Conservation (phyloP, 2,797 vertebrate species). For the Pseudochaenichthys georgianus region DNA sequence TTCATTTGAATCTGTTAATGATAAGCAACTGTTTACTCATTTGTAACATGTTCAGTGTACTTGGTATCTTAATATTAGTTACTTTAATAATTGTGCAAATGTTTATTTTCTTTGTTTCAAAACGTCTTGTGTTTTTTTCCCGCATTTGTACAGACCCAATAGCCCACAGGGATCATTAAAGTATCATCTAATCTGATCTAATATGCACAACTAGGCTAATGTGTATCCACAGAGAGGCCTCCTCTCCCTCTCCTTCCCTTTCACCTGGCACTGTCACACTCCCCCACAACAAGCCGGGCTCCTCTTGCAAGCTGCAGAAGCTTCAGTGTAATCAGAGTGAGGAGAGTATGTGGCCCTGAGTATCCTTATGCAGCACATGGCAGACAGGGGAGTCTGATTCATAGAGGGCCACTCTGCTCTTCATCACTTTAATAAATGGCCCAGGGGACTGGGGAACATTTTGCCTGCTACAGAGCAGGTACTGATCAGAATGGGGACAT, state of each 20-base stretch:
- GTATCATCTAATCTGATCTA: slow-evolving; percentile 44
- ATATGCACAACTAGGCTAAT: slow-evolving; percentile 40
- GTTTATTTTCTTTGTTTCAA: slow-evolving; percentile 22
- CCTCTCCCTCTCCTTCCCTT: slow-evolving; percentile 17
- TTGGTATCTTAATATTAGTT: background rate
- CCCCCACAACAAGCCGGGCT: slow-evolving; percentile 35
- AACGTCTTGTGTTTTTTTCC: background rate
- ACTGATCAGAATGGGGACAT: slow-evolving; percentile 76
- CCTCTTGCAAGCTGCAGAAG: slow-evolving; percentile 44
- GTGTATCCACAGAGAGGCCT: slow-evolving; percentile 31
- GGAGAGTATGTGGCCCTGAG: slow-evolving; percentile 62
- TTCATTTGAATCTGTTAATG: slow-evolving; percentile 16
- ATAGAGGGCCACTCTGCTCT: slow-evolving; percentile 74
- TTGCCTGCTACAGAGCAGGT: slow-evolving; percentile 68
- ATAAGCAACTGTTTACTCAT: background rate
- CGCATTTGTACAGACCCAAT: slow-evolving; percentile 15
- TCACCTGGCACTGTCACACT: slow-evolving; percentile 32
- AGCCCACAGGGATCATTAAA: slow-evolving; percentile 43
- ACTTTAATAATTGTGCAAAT: slow-evolving; percentile 11
- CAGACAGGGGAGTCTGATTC: slow-evolving; percentile 75
- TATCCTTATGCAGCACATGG: slow-evolving; percentile 64
- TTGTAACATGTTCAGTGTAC: background rate
- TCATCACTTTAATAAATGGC: slow-evolving; percentile 84
- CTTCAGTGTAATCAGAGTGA: slow-evolving; percentile 56
- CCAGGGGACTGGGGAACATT: slow-evolving; percentile 65